Evolutionary conservation across 64 coral and sea anemone species (phyloP).

Genomic region (Pocillopora damicornis): DNA sequence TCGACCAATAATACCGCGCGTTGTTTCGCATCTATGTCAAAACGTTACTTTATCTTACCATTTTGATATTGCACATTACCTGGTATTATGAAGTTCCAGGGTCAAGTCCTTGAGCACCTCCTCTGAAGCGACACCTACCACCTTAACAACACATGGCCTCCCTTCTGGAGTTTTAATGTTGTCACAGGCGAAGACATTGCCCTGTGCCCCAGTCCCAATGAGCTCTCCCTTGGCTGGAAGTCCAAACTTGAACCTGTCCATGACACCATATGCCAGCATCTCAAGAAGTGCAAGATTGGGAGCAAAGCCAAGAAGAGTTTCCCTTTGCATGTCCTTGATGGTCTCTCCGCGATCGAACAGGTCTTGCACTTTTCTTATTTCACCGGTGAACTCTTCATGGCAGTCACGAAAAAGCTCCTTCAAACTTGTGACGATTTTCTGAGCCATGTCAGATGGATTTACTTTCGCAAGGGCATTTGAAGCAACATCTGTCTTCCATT

Average conservation of each 20-base stretch:
- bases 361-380: conserved; percentile 30
- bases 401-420: conserved; percentile 18
- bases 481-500: conserved; percentile 47
- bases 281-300: conserved; percentile 53
- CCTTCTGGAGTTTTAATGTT: conserved; percentile 48
- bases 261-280: conserved; percentile 46
- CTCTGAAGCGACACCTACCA: conserved; percentile 31
- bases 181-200: conserved; percentile 36
- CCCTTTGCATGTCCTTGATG: conserved; percentile 45
- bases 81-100: conserved; percentile 54
- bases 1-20: no score
- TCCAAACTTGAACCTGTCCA: conserved; percentile 46
- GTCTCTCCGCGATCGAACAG: conserved; percentile 45
- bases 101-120: conserved; percentile 51
- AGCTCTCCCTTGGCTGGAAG: conserved; percentile 19
- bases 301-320: conserved; percentile 40
- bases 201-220: conserved; percentile 53
- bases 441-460: conserved; percentile 3
- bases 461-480: conserved; percentile 13
- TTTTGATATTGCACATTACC: neutral
- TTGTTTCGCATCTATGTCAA: neutral
- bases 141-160: conserved; percentile 55
- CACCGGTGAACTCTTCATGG: conserved; percentile 45
- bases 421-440: conserved; percentile 15
- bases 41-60: neutral